Evolutionary conservation across 1,140 invertebrate species (phyloP).

Genomic region (Macrostomum lignano): DNA sequence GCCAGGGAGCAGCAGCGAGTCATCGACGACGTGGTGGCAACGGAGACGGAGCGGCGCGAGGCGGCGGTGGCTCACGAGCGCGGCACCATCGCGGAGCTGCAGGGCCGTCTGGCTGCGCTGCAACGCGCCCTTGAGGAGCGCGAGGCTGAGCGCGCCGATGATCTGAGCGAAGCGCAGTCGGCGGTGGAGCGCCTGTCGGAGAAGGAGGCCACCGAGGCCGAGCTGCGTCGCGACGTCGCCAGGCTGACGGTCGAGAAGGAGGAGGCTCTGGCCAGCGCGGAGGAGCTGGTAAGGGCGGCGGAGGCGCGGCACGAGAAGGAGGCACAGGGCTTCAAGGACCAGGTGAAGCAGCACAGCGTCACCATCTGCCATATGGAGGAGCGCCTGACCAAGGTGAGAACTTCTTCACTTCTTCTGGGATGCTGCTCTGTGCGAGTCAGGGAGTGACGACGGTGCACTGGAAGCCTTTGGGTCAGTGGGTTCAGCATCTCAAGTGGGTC

Average conservation of each 20-base stretch:
- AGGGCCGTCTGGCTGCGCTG: conserved; percentile 11
- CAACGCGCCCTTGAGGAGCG: conserved; percentile 9
- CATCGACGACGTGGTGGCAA: conserved; percentile 15
- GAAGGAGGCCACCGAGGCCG: conserved; percentile 8
- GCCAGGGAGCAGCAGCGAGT: conserved; percentile 18
- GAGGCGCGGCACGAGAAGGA: conserved; percentile 12
- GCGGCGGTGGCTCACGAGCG: conserved; percentile 12
- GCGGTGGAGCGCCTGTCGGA: no score
- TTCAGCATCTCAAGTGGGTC: no score
- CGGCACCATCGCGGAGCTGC: conserved; percentile 13
- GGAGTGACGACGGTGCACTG: no score
- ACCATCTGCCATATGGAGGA: conserved; percentile 27
- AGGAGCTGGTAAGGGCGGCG: neutral
- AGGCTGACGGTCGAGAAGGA: no score
- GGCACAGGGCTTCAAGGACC: conserved; percentile 16
- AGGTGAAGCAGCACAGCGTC: conserved; percentile 22
- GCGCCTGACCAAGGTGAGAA: conserved; percentile 16
- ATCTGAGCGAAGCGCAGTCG: conserved; percentile 9
- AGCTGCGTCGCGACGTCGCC: no score
- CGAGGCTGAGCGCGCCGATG: conserved; percentile 6
- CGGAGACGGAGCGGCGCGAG: conserved; percentile 15
- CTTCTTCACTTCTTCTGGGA: no score
- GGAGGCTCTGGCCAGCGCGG: no score
- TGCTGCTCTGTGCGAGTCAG: no score
- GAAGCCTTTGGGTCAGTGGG: no score